Evolutionary conservation across 2,797 vertebrate species (phyloP).

Genomic region (Loriculus beryllinus): DNA sequence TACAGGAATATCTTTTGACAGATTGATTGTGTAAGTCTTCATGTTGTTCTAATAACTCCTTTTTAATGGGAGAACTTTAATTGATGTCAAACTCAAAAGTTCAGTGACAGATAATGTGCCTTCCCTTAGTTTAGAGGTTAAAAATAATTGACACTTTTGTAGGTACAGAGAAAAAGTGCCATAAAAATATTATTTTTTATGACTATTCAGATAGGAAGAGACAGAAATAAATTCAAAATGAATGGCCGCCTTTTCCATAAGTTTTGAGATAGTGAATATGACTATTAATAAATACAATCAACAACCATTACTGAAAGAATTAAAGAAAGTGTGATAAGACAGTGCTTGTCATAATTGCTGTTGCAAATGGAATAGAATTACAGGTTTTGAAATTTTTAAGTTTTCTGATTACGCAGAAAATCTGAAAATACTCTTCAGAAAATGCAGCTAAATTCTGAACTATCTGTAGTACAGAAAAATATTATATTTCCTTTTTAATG

Average conservation of each 20-base stretch:
- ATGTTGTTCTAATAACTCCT: not conserved
- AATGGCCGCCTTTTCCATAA: not conserved
- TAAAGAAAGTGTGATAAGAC: not conserved
- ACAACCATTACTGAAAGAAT: not conserved
- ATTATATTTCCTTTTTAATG: not conserved
- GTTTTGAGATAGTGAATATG: not conserved
- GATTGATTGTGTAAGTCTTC: conserved; percentile 20
- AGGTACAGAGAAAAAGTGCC: not conserved
- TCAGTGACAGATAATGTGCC: conserved; percentile 12
- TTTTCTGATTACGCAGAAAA: not conserved
- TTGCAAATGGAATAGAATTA: not conserved
- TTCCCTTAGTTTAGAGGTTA: conserved; percentile 40
- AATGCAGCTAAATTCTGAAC: not conserved
- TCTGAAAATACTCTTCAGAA: not conserved
- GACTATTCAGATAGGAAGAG: not conserved
- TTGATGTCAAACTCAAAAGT: conserved; percentile 4
- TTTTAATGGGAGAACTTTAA: conserved; percentile 23
- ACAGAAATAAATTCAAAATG: not conserved
- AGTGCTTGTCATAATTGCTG: not conserved
- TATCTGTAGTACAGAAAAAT: not conserved
- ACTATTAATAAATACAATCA: not conserved
- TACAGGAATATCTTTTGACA: conserved; percentile 11
- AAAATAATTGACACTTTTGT: conserved; percentile 22
- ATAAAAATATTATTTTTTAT: conserved; percentile 18
- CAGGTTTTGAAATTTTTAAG: not conserved